Evolutionary conservation across 2,797 vertebrate genomes (phyloP).

Genomic region (Coregonus suidteri): DNA sequence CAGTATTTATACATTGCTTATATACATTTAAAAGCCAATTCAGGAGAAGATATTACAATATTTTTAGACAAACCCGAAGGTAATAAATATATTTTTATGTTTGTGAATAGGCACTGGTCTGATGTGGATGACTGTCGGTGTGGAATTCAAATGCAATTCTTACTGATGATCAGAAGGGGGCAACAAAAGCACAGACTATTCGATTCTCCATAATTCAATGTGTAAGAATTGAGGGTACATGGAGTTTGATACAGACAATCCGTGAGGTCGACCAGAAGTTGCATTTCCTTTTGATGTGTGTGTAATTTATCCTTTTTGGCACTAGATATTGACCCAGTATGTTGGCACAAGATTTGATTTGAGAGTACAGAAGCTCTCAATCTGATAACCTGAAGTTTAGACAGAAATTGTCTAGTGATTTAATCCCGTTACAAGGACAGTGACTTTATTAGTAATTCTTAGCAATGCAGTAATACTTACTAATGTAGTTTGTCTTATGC

Average conservation of each 20-base stretch:
- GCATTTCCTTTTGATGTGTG: background rate
- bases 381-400: background rate
- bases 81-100: background rate
- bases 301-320: background rate
- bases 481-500: background rate
- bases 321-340: background rate
- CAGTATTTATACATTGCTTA: background rate
- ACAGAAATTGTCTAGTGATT: background rate
- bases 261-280: background rate
- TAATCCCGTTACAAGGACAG: conserved; percentile 1
- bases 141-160: conserved; percentile 23
- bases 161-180: conserved; percentile 50
- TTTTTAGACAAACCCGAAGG: background rate
- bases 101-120: too few species aligned
- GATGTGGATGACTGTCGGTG: too few species aligned
- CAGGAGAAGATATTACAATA: background rate
- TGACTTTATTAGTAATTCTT: background rate
- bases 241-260: background rate
- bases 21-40: background rate
- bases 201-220: background rate
- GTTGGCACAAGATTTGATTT: background rate
- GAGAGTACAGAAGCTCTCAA: background rate
- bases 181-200: conserved; percentile 28
- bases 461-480: background rate
- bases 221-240: too few species aligned